Evolutionary conservation across 2,888 invertebrate species (phyloP), one percentile per base, ranked within the genome.

Genomic region (Rhyacophila evoluta): DNA sequence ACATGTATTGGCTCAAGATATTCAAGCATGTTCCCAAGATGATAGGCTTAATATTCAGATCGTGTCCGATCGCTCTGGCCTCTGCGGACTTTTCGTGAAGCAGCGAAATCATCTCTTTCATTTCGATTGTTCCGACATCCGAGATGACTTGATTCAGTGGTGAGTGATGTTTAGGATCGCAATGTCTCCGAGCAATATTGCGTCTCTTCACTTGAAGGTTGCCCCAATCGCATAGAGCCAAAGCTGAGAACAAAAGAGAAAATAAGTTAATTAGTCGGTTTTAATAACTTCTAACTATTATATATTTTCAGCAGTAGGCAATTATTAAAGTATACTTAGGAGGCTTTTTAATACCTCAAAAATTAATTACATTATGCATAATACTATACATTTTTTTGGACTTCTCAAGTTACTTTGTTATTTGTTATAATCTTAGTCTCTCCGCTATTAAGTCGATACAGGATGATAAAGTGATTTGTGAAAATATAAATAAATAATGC

Each of bases 191-290:
- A 0, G 96, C 95, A 11, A 96, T 88, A 85, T 94, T 94, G 29
- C 96, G 90, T 2, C 96, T 90, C 0, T 93, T 92, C 76, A 94
- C 93, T 85, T 97, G 97, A 0, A 96, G 90, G 80, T 92, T 92
- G 0, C 96, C 96, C 96, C 96, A 96, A 85, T 96, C 95, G 86
- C 96, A 96, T 25, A 97, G 91, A 0, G 96, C 96, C 83, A 96
- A 88, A 79, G 96, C 96, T 96, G 91, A 33, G 90, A 90, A 86
- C 85, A 85, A 85, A 83, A 81, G 83, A 81, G 83, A 84, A 83
- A 78, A n/a, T n/a, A n/a, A n/a, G n/a, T n/a, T n/a, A n/a, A n/a
- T n/a, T n/a, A n/a, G n/a, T n/a, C n/a, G n/a, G n/a, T n/a, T n/a
- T n/a, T n/a, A n/a, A n/a, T n/a, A n/a, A n/a, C n/a, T n/a, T n/a